Percentiles rank a stretch among this genome's conserved stretches.
Evolutionary conservation across 2,113 vertebrate species (phyloP).

Genomic region (Typhlomys cinereus): DNA sequence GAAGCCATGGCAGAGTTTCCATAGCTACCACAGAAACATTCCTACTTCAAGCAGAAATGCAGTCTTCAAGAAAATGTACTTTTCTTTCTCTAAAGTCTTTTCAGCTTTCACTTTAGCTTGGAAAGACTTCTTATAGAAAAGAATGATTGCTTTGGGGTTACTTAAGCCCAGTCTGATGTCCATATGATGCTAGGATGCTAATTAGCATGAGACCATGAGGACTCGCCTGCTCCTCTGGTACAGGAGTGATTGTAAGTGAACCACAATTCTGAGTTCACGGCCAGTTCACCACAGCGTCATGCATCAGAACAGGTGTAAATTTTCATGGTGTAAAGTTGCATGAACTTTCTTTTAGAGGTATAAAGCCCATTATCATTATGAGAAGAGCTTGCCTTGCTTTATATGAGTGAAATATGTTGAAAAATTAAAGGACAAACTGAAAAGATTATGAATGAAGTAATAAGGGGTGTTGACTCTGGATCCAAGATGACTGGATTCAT

Average conservation of each 20-base stretch:
- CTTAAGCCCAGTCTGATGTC: background rate
- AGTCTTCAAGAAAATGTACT: background rate
- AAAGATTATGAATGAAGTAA: background rate
- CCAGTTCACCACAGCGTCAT: background rate
- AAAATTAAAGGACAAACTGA: background rate
- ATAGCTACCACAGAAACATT: background rate
- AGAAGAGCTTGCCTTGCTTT: background rate
- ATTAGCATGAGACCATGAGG: background rate
- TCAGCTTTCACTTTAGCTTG: background rate
- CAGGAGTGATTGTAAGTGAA: background rate
- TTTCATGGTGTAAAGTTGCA: background rate
- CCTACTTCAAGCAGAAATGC: background rate
- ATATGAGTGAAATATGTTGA: background rate
- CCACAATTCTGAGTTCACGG: background rate
- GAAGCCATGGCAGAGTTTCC: background rate
- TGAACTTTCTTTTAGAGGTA: background rate
- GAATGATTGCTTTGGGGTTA: background rate
- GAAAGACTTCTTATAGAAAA: background rate
- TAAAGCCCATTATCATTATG: background rate
- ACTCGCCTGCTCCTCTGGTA: background rate
- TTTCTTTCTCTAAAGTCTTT: background rate
- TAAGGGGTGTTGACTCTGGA: background rate
- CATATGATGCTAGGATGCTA: background rate
- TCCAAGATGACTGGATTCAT: background rate
- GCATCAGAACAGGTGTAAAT: background rate